Conservation (phyloP, 2,797 vertebrate genomes). For the Petrocephalus schoutedeni region DNA sequence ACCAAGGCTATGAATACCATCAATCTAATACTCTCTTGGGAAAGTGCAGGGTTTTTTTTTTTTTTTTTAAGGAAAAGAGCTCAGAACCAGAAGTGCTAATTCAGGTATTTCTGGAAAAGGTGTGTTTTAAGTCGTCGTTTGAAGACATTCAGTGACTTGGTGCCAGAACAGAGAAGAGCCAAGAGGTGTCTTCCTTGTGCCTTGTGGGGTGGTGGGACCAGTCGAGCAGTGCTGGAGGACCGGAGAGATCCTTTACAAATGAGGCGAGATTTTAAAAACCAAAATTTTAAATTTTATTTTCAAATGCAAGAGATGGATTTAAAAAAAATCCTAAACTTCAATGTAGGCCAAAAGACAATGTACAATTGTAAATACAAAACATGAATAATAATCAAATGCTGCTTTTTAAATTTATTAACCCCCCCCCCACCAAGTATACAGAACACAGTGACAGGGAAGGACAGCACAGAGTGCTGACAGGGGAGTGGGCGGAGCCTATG, state of each 20-base stretch:
- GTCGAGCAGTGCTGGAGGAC: too few species aligned
- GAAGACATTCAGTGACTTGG: too few species aligned
- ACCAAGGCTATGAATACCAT: too few species aligned
- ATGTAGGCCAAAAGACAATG: constrained; percentile 36
- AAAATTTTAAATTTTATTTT: constrained; percentile 59
- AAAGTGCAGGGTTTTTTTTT: too few species aligned
- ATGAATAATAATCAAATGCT: constrained; percentile 26
- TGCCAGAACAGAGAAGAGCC: too few species aligned
- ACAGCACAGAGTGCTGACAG: neutral
- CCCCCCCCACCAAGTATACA: neutral
- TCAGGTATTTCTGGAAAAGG: too few species aligned
- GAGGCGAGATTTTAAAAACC: constrained; percentile 18
- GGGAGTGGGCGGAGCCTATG: neutral
- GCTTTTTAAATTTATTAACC: constrained; percentile 7
- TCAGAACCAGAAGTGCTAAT: too few species aligned
- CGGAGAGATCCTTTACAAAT: neutral
- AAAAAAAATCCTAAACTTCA: constrained; percentile 35
- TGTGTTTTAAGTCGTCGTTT: too few species aligned
- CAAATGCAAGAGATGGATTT: constrained; percentile 28
- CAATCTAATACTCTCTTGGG: too few species aligned
- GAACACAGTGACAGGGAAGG: constrained; percentile 15
- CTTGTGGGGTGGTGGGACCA: too few species aligned
- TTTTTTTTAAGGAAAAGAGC: too few species aligned
- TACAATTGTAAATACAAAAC: constrained; percentile 45
- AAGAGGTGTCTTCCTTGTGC: too few species aligned